A percentile compares a stretch with the other conserved stretches of the same genome.
phyloP scores from a whole-genome alignment of 2,113 vertebrate genomes.

The Equus quagga region DNA sequence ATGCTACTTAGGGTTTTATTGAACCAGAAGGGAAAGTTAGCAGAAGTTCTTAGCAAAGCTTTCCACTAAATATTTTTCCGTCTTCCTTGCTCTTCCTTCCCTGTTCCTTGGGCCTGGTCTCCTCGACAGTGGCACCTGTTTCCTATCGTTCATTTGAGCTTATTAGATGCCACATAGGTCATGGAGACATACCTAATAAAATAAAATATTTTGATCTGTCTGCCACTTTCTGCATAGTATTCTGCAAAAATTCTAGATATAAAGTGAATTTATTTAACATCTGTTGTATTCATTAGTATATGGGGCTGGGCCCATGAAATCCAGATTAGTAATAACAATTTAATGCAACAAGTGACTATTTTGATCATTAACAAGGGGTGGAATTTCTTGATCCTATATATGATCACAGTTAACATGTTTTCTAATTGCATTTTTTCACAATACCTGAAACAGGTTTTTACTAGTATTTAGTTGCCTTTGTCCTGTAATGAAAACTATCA shows the following conservation, averaged over 20 bases:
- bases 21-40: not conserved
- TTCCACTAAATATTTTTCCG: not conserved
- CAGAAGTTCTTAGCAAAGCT: not conserved
- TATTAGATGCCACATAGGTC: not conserved
- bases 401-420: conserved; percentile 7
- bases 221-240: not conserved
- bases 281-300: not conserved
- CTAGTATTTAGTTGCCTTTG: conserved; percentile 11
- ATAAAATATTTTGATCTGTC: not conserved
- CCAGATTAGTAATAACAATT: not conserved
- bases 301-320: not conserved
- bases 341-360: not conserved
- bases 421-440: conserved; percentile 32
- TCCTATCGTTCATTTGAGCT: not conserved
- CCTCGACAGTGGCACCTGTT: not conserved
- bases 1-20: not conserved
- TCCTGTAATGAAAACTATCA: not conserved
- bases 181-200: not conserved
- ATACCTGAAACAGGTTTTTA: not conserved
- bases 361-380: not conserved
- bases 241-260: conserved; percentile 35
- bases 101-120: not conserved
- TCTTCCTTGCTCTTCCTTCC: not conserved
- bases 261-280: conserved; percentile 10
- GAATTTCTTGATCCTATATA: not conserved